A percentile compares a stretch with the other conserved stretches of the same genome.
These are phyloP conservation scores for Ammospiza nelsoni DNA, from an alignment of 2,113 vertebrate genomes.

Conservation along the genomic window DNA sequence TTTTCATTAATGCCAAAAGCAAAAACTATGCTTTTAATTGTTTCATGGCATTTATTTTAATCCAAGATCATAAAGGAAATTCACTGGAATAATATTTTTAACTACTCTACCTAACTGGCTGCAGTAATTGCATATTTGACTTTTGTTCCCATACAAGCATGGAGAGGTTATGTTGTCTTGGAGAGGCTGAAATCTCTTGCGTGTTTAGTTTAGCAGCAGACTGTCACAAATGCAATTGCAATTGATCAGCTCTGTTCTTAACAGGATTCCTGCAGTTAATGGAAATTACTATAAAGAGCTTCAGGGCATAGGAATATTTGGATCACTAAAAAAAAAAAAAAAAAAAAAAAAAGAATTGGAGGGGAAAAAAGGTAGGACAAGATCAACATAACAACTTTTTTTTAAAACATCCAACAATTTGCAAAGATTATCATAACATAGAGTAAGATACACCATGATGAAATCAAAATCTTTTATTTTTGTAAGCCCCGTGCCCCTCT, in stretches of 20 bases:
- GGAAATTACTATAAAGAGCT: constrained; percentile 68
- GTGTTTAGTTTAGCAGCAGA: constrained; percentile 56
- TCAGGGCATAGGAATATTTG: constrained; percentile 64
- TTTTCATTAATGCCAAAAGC: neutral
- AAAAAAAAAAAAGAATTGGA: neutral
- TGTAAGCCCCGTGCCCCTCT: neutral
- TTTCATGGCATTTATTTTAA: neutral
- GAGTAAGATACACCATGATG: neutral
- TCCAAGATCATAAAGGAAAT: neutral
- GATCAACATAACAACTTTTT: neutral
- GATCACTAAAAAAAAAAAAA: constrained; percentile 19
- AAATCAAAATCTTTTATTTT: neutral
- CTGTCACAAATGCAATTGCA: constrained; percentile 70
- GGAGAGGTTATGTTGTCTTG: neutral
- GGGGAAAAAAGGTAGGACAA: neutral
- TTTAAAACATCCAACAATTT: neutral
- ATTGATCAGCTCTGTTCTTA: constrained; percentile 64
- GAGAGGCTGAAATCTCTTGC: constrained; percentile 40
- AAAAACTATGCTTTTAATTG: neutral
- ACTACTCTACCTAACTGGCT: neutral
- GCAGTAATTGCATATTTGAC: neutral
- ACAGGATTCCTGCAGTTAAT: constrained; percentile 72
- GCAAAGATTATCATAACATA: neutral
- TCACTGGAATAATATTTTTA: neutral
- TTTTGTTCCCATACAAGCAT: neutral